phyloP scores from a whole-genome alignment of 2,797 vertebrate species.

The Danio jaintianensis region DNA sequence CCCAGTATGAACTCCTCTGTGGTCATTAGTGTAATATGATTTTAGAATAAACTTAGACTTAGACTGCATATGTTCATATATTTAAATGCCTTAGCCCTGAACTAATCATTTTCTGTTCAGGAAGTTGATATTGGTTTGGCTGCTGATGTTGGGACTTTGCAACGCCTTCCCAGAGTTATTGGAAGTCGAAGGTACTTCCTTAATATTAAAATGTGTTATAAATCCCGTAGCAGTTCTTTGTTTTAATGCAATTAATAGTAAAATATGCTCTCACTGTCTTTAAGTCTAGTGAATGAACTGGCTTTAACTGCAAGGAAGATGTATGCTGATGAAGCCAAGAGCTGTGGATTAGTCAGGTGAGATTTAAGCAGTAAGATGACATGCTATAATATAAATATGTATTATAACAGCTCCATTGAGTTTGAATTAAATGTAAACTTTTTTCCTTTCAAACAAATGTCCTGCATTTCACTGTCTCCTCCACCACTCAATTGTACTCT shows the following conservation, averaged over 20 bases:
- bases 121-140: constrained; percentile 90
- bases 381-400: too few relatives aligned
- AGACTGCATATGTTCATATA: background rate
- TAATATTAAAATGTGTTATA: background rate
- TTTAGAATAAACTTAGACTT: background rate
- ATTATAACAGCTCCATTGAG: too few relatives aligned
- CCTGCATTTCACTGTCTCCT: too few relatives aligned
- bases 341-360: constrained; percentile 88
- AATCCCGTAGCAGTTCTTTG: background rate
- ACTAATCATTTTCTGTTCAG: constrained; percentile 66
- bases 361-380: background rate
- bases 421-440: too few relatives aligned
- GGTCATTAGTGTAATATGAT: background rate
- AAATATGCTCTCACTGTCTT: background rate
- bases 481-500: too few relatives aligned
- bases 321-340: constrained; percentile 87
- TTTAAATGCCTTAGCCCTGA: background rate
- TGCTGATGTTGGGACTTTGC: constrained; percentile 88
- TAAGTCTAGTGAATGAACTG: constrained; percentile 89
- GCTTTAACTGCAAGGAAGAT: constrained; percentile 87
- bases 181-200: constrained; percentile 84
- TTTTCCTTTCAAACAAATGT: too few relatives aligned
- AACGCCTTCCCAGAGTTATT: constrained; percentile 87
- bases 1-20: background rate
- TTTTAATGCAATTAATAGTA: background rate